These are phyloP conservation scores for Mythimna vitellina DNA, from an alignment of 2,888 invertebrate species.

Conservation along the genomic window DNA sequence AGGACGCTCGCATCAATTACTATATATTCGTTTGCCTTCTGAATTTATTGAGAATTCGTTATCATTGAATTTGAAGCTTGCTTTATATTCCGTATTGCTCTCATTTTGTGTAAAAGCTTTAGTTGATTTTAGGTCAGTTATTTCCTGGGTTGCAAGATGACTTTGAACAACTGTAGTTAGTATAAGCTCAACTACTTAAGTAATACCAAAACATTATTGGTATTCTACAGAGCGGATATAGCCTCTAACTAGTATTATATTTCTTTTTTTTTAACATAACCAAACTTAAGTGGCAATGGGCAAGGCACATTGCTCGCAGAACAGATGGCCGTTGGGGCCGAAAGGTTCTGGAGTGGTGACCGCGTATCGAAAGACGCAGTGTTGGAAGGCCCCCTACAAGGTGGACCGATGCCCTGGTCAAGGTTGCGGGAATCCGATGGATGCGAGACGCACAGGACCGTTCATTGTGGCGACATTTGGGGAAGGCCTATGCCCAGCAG, in stretches of 20 bases:
- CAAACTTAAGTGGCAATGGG: too few relatives aligned
- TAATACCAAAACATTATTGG: background rate
- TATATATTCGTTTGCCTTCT: constrained; percentile 58
- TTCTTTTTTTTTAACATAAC: too few relatives aligned
- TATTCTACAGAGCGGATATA: background rate
- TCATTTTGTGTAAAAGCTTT: constrained; percentile 23
- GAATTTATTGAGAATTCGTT: constrained; percentile 52
- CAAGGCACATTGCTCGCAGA: too few relatives aligned
- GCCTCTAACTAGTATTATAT: background rate
- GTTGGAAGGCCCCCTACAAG: too few relatives aligned
- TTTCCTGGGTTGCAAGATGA: constrained; percentile 1
- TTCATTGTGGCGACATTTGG: too few relatives aligned
- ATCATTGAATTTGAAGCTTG: constrained; percentile 44
- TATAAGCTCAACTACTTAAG: background rate
- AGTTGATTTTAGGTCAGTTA: constrained; percentile 37
- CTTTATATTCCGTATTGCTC: constrained; percentile 39
- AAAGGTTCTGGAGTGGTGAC: too few relatives aligned
- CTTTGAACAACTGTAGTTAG: background rate
- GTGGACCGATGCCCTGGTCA: too few relatives aligned
- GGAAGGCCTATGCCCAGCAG: too few relatives aligned
- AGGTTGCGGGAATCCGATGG: too few relatives aligned
- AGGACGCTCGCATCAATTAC: constrained; percentile 64
- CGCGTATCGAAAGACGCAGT: too few relatives aligned
- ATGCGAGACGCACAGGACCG: too few relatives aligned
- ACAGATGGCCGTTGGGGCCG: too few relatives aligned